Evolutionary conservation across 2,113 vertebrate species (phyloP).

Genomic region (Cyprinus carpio): DNA sequence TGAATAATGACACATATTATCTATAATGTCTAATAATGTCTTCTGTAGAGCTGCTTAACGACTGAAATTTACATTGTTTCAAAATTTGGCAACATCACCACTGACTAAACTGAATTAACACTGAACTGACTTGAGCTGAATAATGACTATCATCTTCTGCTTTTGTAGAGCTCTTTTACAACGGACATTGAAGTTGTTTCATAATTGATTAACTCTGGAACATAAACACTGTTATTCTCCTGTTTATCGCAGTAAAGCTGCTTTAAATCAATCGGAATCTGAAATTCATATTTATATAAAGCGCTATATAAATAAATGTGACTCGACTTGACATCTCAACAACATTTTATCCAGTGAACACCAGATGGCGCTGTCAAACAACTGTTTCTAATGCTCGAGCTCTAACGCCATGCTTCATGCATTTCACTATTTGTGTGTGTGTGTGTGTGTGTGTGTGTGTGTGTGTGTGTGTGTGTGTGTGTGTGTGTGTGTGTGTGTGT

Average conservation of each 20-base stretch:
- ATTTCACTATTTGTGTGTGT: background rate
- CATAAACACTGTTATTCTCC: background rate
- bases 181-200: background rate
- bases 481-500: background rate
- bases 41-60: background rate
- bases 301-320: background rate
- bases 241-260: background rate
- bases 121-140: background rate
- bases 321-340: background rate
- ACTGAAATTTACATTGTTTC: background rate
- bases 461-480: background rate
- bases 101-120: background rate
- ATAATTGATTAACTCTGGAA: background rate
- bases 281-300: background rate
- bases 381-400: background rate
- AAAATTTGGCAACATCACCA: too few species aligned
- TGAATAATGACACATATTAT: background rate
- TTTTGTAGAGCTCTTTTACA: background rate
- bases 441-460: background rate
- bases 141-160: background rate
- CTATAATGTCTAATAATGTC: background rate
- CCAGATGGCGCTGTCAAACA: slow-evolving; percentile 4
- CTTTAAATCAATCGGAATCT: background rate
- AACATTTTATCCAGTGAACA: background rate
- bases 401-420: background rate